Percentiles rank a stretch among this genome's conserved stretches.
Conservation (phyloP, 2,888 invertebrate species). For the Xestia c-nigrum region DNA sequence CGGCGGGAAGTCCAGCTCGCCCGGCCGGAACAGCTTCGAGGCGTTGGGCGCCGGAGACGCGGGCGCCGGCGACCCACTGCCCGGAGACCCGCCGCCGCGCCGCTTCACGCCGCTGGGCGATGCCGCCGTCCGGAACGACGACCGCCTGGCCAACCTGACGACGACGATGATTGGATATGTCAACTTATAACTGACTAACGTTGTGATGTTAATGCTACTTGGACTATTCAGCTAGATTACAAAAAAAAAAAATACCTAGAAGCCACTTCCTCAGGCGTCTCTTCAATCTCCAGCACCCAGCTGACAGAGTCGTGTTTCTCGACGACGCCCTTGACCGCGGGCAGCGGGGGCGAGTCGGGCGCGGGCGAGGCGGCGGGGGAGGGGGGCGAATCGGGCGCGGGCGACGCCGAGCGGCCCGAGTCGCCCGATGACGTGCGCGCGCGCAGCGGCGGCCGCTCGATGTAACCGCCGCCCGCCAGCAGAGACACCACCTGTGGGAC, state of each 20-base stretch:
- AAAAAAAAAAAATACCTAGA: conserved; percentile 80
- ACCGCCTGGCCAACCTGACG: conserved; percentile 92
- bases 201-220: not conserved
- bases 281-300: conserved; percentile 95
- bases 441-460: conserved; percentile 82
- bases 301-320: conserved; percentile 96
- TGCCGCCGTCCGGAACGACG: conserved; percentile 91
- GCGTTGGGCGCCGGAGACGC: conserved; percentile 88
- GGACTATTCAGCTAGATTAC: not conserved
- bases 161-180: not conserved
- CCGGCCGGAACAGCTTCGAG: conserved; percentile 87
- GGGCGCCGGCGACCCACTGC: conserved; percentile 84
- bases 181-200: not conserved
- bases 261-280: conserved; percentile 93
- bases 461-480: conserved; percentile 85
- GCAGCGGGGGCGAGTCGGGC: conserved; percentile 90
- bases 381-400: conserved; percentile 85
- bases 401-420: conserved; percentile 82
- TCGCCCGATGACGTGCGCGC: conserved; percentile 85
- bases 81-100: conserved; percentile 86
- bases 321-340: conserved; percentile 95
- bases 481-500: conserved; percentile 88
- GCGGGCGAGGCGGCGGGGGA: conserved; percentile 81
- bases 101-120: conserved; percentile 86
- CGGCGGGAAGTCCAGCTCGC: conserved; percentile 86